Evolutionary conservation across 2,888 invertebrate species (phyloP).

Genomic region (Tubulanus polymorphus): DNA sequence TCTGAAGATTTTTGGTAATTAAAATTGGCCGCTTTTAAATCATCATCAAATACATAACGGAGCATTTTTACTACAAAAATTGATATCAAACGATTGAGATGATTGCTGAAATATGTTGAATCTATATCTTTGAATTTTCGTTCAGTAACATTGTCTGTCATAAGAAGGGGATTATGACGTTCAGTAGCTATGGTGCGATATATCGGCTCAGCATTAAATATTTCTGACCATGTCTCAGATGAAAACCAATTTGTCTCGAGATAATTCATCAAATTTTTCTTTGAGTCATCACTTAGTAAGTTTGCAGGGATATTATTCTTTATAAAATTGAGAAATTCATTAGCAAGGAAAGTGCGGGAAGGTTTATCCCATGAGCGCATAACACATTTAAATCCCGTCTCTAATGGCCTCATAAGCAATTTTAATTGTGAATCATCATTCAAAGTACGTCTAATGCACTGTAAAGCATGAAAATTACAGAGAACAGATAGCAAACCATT

Average conservation of each 20-base stretch:
- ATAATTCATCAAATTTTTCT: slow-evolving; percentile 4
- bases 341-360: background rate
- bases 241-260: slow-evolving; percentile 6
- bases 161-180: slow-evolving; percentile 6
- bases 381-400: slow-evolving; percentile 7
- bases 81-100: slow-evolving; percentile 1
- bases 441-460: slow-evolving; percentile 4
- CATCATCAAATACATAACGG: too few species aligned
- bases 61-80: too few species aligned
- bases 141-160: slow-evolving; percentile 10
- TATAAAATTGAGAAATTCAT: slow-evolving; percentile 5
- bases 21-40: too few species aligned
- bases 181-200: background rate
- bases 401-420: slow-evolving; percentile 7
- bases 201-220: slow-evolving; percentile 2
- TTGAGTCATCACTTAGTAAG: background rate
- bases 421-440: background rate
- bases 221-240: slow-evolving; percentile 1
- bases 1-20: too few species aligned
- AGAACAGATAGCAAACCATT: background rate
- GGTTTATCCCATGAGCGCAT: slow-evolving; percentile 3
- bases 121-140: slow-evolving; percentile 8
- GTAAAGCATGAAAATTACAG: slow-evolving; percentile 10
- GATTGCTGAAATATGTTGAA: background rate
- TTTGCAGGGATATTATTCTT: background rate